These are phyloP conservation scores for Charaxes varanes DNA, from an alignment of 1,140 invertebrate genomes.

Conservation along the genomic window DNA sequence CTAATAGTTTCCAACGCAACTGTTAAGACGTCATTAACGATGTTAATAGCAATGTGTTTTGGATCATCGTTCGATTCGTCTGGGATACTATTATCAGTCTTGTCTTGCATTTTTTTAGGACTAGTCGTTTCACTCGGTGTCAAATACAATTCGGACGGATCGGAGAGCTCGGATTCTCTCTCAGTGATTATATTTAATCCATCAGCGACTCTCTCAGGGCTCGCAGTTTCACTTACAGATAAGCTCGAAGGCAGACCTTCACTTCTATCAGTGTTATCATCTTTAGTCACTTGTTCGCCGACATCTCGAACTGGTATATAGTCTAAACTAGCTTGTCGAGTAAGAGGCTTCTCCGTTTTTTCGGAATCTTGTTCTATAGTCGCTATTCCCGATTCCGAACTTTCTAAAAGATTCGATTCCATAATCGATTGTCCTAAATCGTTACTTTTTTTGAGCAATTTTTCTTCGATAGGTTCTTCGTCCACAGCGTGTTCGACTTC, in stretches of 20 bases:
- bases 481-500: constrained; percentile 70
- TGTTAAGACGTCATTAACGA: constrained; percentile 67
- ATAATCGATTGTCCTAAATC: constrained; percentile 77
- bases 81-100: constrained; percentile 68
- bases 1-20: constrained; percentile 67
- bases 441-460: constrained; percentile 47
- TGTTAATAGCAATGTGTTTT: constrained; percentile 63
- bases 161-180: constrained; percentile 69
- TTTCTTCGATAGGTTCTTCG: constrained; percentile 39
- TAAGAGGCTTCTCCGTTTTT: constrained; percentile 75
- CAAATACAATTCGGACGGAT: constrained; percentile 77
- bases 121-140: constrained; percentile 76
- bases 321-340: constrained; percentile 65
- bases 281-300: constrained; percentile 54
- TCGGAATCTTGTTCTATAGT: constrained; percentile 53
- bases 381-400: constrained; percentile 52
- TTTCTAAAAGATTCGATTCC: constrained; percentile 66
- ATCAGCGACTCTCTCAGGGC: constrained; percentile 63
- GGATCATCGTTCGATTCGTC: constrained; percentile 75
- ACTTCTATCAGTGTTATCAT: constrained; percentile 65
- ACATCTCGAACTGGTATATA: constrained; percentile 72
- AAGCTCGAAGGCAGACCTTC: constrained; percentile 68
- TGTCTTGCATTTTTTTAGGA: constrained; percentile 63
- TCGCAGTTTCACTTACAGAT: constrained; percentile 66
- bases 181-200: constrained; percentile 43